Conservation (phyloP, 2,888 invertebrate species). For the Geophilus truncorum region DNA sequence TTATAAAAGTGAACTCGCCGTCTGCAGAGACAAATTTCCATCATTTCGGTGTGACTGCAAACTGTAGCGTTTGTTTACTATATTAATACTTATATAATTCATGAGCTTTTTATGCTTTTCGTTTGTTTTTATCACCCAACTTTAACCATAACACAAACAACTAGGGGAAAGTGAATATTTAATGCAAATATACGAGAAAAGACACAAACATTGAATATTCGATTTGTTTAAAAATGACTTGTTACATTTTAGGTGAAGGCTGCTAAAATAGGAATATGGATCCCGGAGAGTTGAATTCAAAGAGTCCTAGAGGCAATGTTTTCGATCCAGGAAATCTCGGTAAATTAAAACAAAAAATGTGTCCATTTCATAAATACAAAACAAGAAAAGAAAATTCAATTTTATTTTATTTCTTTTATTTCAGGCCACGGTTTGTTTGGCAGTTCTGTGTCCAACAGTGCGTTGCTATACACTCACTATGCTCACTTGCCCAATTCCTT, state of each 20-base stretch:
- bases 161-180: too few species aligned
- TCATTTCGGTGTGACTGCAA: background rate
- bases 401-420: background rate
- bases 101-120: too few species aligned
- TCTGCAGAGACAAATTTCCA: background rate
- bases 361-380: background rate
- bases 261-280: slow-evolving; percentile 8
- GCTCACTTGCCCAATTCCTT: slow-evolving; percentile 29
- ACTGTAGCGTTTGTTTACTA: background rate
- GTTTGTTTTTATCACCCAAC: background rate
- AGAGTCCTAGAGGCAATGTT: slow-evolving; percentile 19
- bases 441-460: background rate
- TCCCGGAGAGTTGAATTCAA: slow-evolving; percentile 20
- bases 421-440: slow-evolving; percentile 30
- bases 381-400: background rate
- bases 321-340: slow-evolving; percentile 30
- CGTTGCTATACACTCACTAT: slow-evolving; percentile 13
- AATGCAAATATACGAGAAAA: background rate
- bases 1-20: slow-evolving; percentile 15
- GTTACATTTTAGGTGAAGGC: background rate
- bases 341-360: background rate
- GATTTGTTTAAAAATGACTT: background rate
- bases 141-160: too few species aligned
- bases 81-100: background rate
- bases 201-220: background rate